Percentiles rank a stretch among this genome's conserved stretches.
phyloP scores from a whole-genome alignment of 2,888 invertebrate species.

The Labia minor region DNA sequence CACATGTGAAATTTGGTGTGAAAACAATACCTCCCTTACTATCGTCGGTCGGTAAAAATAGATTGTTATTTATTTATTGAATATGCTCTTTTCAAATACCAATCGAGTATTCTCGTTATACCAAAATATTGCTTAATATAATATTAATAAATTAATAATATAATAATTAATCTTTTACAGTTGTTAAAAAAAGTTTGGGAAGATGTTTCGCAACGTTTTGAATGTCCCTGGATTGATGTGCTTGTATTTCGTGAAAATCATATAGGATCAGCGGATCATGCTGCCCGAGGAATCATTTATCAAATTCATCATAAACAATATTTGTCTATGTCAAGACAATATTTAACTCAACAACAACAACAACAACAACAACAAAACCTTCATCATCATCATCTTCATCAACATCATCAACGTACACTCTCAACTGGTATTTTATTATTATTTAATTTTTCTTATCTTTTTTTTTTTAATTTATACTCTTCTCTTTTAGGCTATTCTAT shows the following conservation, averaged over 20 bases:
- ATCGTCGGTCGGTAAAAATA: too few relatives aligned
- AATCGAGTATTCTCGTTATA: too few relatives aligned
- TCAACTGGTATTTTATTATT: neutral
- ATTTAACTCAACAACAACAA: constrained; percentile 22
- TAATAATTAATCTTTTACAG: constrained; percentile 36
- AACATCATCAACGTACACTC: constrained; percentile 17
- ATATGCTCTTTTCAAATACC: too few relatives aligned
- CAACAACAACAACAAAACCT: constrained; percentile 22
- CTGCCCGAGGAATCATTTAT: constrained; percentile 28
- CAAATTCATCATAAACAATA: constrained; percentile 28
- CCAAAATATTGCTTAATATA: too few relatives aligned
- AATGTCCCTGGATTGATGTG: constrained; percentile 56
- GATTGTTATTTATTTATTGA: too few relatives aligned
- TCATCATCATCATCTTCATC: constrained; percentile 19
- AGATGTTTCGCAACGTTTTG: constrained; percentile 45
- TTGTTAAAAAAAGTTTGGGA: constrained; percentile 70
- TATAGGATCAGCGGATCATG: constrained; percentile 42
- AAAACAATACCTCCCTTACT: too few relatives aligned
- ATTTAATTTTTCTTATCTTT: too few relatives aligned
- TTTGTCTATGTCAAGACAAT: neutral
- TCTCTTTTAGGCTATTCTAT: neutral
- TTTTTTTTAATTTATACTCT: too few relatives aligned
- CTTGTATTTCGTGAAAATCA: constrained; percentile 48
- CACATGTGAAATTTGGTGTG: too few relatives aligned
- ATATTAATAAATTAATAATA: too few relatives aligned